Conservation (phyloP, 2,113 vertebrate genomes). For the Morone chrysops region DNA sequence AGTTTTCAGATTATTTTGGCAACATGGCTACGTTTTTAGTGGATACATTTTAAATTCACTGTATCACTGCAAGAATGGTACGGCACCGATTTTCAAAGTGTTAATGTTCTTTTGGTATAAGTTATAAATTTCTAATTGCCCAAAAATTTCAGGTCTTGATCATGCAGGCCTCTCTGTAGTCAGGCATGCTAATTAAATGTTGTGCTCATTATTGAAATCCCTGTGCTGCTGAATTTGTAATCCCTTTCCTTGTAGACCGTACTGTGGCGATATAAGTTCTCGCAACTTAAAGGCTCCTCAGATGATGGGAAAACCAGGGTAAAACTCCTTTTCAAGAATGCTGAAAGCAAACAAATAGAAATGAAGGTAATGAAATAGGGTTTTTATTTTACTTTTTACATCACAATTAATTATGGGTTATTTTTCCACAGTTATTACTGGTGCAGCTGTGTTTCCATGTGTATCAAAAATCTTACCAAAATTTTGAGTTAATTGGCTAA, state of each 20-base stretch:
- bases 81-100: not conserved
- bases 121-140: not conserved
- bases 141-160: slow-evolving; percentile 29
- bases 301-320: slow-evolving; percentile 94
- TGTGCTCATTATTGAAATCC: slow-evolving; percentile 35
- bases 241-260: slow-evolving; percentile 80
- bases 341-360: slow-evolving; percentile 93
- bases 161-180: not conserved
- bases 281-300: slow-evolving; percentile 96
- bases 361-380: slow-evolving; percentile 86
- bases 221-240: slow-evolving; percentile 34
- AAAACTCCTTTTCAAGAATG: slow-evolving; percentile 93
- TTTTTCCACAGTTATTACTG: not conserved
- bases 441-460: too few species aligned
- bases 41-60: not conserved
- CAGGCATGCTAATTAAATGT: slow-evolving; percentile 12
- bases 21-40: not conserved
- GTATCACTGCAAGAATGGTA: not conserved
- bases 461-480: too few species aligned
- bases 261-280: slow-evolving; percentile 95
- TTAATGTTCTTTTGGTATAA: not conserved
- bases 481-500: too few species aligned
- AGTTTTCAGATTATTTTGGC: slow-evolving; percentile 5
- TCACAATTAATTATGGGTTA: not conserved
- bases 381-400: not conserved